Base-by-base conservation (phyloP, 1,140 invertebrate species). In the Papilio polytes region DNA sequence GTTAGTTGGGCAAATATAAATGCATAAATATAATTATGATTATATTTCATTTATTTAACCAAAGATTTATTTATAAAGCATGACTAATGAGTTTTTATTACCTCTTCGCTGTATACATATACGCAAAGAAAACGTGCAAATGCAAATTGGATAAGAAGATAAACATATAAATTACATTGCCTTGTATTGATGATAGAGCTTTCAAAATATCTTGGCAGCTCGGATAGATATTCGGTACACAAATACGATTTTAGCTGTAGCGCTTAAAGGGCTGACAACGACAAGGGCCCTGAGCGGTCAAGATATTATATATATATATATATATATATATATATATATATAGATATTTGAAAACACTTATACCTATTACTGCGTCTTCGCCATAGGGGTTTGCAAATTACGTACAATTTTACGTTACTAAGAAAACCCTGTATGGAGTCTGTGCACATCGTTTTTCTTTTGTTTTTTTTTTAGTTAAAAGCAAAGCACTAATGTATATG, bases 121-220 rank as follows among this genome's bases (percentile, higher is more conserved):
- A 63, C 22, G 22, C 20, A 13, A 26, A 26, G 59, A 63, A 26
- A 63, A 63, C 59, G 59, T 63, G 59, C 59, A 63, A 63, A 63
- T 63, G 59, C 59, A 63, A 63, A 63, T 22, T 26, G 59, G 22
- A 63, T 63, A 63, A 63, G 13, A 31, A 63, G 59, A 63, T 63
- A 63, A 63, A 10, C 56, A 63, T 22, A 76, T 46, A 22, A 80
- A 72, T 78, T 36, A n/a, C 7, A 59, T 59, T 63, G 22, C 2
- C 20, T 12, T 26, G 59, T 63, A 63, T 20, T 63, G 10, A 63
- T 63, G 22, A 48, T 13, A 41, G 36, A 8, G 36, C 0, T 41
- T 41, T 41, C 8, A 6, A 41, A 41, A 41, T 41, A 41, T 41
- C 36, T 41, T 41, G 36, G 36, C 7, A 0, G 36, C 6, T 41